A percentile compares a stretch with the other conserved stretches of the same genome.
These are phyloP conservation scores for Drusus annulatus DNA, from an alignment of 1,140 invertebrate genomes.

Conservation along the genomic window DNA sequence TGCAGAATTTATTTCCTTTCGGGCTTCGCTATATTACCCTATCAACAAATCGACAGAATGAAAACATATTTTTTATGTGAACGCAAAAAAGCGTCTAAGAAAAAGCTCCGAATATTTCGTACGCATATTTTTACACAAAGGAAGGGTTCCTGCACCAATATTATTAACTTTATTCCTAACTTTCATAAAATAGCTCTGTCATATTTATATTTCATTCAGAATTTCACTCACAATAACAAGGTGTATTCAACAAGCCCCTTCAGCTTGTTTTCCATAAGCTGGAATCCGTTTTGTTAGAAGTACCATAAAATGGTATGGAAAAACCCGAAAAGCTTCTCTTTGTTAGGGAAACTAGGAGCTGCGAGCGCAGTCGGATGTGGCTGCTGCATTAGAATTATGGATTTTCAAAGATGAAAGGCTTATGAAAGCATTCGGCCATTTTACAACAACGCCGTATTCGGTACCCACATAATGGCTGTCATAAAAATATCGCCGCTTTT, in stretches of 20 bases:
- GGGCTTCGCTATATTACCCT: neutral
- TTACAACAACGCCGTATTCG: constrained; percentile 34
- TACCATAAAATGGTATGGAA: constrained; percentile 40
- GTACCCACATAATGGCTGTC: constrained; percentile 8
- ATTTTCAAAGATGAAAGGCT: constrained; percentile 44
- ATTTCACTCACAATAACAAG: constrained; percentile 46
- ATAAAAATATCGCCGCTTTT: constrained; percentile 33
- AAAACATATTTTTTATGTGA: constrained; percentile 8
- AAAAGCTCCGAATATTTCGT: constrained; percentile 19
- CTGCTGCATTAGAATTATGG: constrained; percentile 47
- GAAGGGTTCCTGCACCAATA: constrained; percentile 32
- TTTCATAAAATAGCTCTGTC: constrained; percentile 38
- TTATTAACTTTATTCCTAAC: constrained; percentile 46
- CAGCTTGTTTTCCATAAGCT: constrained; percentile 24
- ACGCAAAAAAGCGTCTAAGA: constrained; percentile 15
- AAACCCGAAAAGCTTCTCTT: constrained; percentile 47
- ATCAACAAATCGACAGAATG: constrained; percentile 1
- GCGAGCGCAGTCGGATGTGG: neutral
- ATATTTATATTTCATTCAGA: constrained; percentile 47
- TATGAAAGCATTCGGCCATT: constrained; percentile 35
- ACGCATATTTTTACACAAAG: constrained; percentile 24
- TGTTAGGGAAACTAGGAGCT: constrained; percentile 19
- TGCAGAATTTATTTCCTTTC: neutral
- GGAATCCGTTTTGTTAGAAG: constrained; percentile 45
- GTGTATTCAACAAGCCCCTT: constrained; percentile 41